These are phyloP conservation scores for Heptranchias perlo DNA, from an alignment of 2,113 vertebrate genomes.

Conservation along the genomic window DNA sequence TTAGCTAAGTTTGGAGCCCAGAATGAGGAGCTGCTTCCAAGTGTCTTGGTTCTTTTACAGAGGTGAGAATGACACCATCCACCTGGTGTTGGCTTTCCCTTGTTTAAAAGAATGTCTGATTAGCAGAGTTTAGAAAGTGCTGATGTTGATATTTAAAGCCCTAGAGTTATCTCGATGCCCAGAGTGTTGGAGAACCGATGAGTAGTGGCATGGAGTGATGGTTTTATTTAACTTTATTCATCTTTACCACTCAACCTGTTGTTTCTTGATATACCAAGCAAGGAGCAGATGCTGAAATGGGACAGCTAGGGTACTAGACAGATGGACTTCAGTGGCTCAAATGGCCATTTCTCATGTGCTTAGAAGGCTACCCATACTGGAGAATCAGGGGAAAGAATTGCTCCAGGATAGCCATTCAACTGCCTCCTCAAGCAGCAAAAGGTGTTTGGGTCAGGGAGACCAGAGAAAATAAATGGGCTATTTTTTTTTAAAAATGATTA, in stretches of 20 bases:
- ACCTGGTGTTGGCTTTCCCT: background rate
- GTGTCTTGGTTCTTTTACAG: constrained; percentile 89
- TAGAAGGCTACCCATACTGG: background rate
- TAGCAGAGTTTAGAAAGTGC: background rate
- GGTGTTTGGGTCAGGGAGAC: background rate
- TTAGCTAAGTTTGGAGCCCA: constrained; percentile 96
- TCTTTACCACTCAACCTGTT: background rate
- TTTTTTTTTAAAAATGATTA: background rate
- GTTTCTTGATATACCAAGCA: background rate
- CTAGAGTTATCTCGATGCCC: background rate
- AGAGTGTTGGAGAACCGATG: background rate
- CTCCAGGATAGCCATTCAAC: background rate
- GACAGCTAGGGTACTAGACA: background rate
- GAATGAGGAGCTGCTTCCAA: constrained; percentile 89
- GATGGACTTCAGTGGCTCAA: background rate
- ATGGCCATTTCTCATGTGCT: background rate
- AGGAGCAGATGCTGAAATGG: background rate
- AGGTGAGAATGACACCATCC: constrained; percentile 59
- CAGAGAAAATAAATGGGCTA: background rate
- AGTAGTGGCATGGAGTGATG: background rate
- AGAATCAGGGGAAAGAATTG: background rate
- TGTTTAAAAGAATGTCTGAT: background rate
- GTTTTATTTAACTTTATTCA: background rate
- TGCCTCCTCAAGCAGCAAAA: background rate
- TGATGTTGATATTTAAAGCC: background rate